Percentiles rank a stretch among this genome's conserved stretches.
Evolutionary conservation across 2,797 vertebrate species (phyloP).

Genomic region (Yasuhikotakia modesta): DNA sequence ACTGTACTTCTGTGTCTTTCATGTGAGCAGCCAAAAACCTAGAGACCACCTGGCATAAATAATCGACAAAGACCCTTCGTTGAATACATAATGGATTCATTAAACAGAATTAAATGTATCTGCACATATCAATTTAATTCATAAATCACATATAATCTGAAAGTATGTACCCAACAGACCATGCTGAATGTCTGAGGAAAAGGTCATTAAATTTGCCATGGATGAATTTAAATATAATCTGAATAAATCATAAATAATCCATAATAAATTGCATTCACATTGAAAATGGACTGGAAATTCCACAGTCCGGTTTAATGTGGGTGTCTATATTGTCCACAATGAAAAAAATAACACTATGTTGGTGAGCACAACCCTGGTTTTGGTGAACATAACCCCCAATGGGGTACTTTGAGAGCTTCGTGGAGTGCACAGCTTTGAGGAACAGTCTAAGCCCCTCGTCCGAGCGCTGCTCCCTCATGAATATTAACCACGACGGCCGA

Average conservation of each 20-base stretch:
- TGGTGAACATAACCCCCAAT: slow-evolving; percentile 30
- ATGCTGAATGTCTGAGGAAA: too few relatives aligned
- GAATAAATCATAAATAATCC: neutral
- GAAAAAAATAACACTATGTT: slow-evolving; percentile 1
- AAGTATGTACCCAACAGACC: too few relatives aligned
- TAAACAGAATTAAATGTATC: too few relatives aligned
- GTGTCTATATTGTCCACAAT: too few relatives aligned
- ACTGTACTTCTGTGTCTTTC: too few relatives aligned
- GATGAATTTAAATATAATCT: neutral
- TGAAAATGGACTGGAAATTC: too few relatives aligned
- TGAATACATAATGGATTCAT: too few relatives aligned
- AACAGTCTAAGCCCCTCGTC: slow-evolving; percentile 71
- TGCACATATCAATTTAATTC: too few relatives aligned
- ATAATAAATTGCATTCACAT: neutral
- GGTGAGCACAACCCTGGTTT: slow-evolving; percentile 5
- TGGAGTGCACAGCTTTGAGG: slow-evolving; percentile 70
- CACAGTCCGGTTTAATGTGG: neutral
- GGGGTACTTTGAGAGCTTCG: slow-evolving; percentile 57
- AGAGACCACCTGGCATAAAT: too few relatives aligned
- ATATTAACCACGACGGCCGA: slow-evolving; percentile 87
- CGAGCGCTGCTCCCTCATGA: slow-evolving; percentile 82
- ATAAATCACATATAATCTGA: too few relatives aligned
- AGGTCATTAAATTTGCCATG: neutral
- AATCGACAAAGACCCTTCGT: too few relatives aligned
- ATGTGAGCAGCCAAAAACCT: too few relatives aligned